phyloP scores from a whole-genome alignment of 2,888 invertebrate genomes.

The Macropis europaea region DNA sequence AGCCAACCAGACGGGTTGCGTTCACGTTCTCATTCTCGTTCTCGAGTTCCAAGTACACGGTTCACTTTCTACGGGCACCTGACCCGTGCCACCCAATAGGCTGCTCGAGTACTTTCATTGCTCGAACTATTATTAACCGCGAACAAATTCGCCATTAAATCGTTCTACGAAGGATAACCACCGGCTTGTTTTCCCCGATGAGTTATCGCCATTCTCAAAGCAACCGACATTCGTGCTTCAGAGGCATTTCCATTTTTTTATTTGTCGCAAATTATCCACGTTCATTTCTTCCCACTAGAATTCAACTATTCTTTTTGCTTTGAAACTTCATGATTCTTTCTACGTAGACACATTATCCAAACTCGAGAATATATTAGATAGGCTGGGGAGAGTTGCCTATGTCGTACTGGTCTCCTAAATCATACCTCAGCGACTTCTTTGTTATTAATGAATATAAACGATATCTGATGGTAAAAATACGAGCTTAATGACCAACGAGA shows the following conservation, averaged over 20 bases:
- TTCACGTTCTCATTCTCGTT: conserved; percentile 57
- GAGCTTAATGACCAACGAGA: no score
- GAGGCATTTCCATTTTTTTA: conserved; percentile 42
- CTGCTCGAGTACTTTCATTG: conserved; percentile 68
- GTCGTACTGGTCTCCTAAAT: no score
- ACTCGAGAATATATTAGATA: no score
- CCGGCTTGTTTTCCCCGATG: conserved; percentile 51
- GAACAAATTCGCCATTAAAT: conserved; percentile 62
- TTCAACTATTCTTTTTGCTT: neutral
- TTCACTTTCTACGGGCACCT: conserved; percentile 73
- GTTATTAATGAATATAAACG: no score
- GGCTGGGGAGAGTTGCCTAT: no score
- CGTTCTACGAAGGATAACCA: conserved; percentile 54
- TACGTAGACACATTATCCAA: neutral
- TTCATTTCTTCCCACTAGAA: conserved; percentile 24
- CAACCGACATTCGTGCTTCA: conserved; percentile 55
- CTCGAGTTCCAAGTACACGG: conserved; percentile 61
- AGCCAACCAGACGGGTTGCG: conserved; percentile 38
- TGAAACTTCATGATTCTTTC: conserved; percentile 9
- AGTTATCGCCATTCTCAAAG: conserved; percentile 60
- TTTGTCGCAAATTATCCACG: neutral
- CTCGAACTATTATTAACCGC: conserved; percentile 67
- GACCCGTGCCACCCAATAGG: conserved; percentile 64
- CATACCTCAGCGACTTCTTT: no score
- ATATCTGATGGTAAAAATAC: no score